phyloP scores from a whole-genome alignment of 2,797 vertebrate genomes.

The Serranus cabrilla region DNA sequence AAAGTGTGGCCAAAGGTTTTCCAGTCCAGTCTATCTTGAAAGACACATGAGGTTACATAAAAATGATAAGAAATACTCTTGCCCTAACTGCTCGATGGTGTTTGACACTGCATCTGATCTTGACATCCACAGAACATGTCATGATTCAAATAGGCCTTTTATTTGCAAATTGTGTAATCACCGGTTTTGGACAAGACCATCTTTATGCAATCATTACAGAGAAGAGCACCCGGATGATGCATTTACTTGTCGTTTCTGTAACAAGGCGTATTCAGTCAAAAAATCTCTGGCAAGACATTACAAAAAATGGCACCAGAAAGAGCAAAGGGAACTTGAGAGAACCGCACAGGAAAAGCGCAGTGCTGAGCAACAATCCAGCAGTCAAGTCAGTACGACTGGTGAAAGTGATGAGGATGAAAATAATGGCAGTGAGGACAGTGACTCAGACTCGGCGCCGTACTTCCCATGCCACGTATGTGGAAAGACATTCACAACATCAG shows the following conservation, averaged over 20 bases:
- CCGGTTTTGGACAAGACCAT: constrained; percentile 74
- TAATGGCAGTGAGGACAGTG: constrained; percentile 65
- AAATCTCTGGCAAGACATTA: constrained; percentile 81
- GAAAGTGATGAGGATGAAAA: constrained; percentile 69
- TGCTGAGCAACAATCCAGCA: constrained; percentile 56
- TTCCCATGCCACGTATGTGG: constrained; percentile 90
- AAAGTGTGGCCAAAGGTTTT: constrained; percentile 76
- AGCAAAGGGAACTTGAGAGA: constrained; percentile 29
- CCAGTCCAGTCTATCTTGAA: constrained; percentile 67
- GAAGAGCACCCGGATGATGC: constrained; percentile 66
- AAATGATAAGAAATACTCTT: constrained; percentile 54
- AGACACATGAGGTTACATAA: constrained; percentile 82
- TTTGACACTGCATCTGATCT: constrained; percentile 73
- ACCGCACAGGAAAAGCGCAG: constrained; percentile 34
- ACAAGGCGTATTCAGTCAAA: constrained; percentile 76
- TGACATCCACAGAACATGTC: constrained; percentile 76
- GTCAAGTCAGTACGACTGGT: constrained; percentile 55
- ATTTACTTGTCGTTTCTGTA: constrained; percentile 80
- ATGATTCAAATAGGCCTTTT: constrained; percentile 79
- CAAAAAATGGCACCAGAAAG: constrained; percentile 72
- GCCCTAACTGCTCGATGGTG: constrained; percentile 72
- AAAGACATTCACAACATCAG: constrained; percentile 87
- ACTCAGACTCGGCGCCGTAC: constrained; percentile 87
- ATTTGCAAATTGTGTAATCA: constrained; percentile 77
- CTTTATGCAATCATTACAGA: constrained; percentile 77